These are phyloP conservation scores for Pediacus dermestoides DNA, from an alignment of 2,888 invertebrate genomes.

Conservation along the genomic window DNA sequence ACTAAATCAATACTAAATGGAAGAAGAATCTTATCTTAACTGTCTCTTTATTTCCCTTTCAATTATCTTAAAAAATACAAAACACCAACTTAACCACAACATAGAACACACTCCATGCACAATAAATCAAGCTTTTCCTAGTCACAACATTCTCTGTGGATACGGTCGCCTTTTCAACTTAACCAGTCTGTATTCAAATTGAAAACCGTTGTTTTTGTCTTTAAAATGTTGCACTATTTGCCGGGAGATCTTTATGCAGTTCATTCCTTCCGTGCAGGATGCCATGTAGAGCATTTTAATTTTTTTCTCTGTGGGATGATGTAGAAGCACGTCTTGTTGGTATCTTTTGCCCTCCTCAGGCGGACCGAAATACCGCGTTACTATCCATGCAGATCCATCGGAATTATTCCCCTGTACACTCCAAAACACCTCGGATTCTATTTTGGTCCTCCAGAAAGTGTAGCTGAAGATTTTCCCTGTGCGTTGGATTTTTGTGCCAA, in stretches of 20 bases:
- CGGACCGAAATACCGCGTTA: slow-evolving; percentile 44
- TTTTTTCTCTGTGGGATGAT: slow-evolving; percentile 43
- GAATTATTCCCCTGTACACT: slow-evolving; percentile 44
- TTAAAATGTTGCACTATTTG: slow-evolving; percentile 43
- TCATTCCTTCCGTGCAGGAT: slow-evolving; percentile 39
- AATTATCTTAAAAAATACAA: not conserved
- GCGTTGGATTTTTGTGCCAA: slow-evolving; percentile 39
- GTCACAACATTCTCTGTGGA: slow-evolving; percentile 34
- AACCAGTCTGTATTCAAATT: slow-evolving; percentile 42
- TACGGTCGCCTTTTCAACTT: slow-evolving; percentile 39
- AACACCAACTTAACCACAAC: too few species aligned
- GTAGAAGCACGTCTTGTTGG: slow-evolving; percentile 43
- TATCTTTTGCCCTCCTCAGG: slow-evolving; percentile 38
- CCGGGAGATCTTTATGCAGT: slow-evolving; percentile 42
- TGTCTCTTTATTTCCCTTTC: not conserved
- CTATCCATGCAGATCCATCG: slow-evolving; percentile 42
- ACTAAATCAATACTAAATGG: not conserved
- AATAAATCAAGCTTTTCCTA: too few species aligned
- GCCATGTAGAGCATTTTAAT: slow-evolving; percentile 44
- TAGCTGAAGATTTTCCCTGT: slow-evolving; percentile 45
- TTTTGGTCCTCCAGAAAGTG: slow-evolving; percentile 46
- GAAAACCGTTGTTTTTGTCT: slow-evolving; percentile 40
- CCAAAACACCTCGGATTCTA: slow-evolving; percentile 45
- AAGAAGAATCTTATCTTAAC: slow-evolving; percentile 1
- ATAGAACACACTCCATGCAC: too few species aligned